Evolutionary conservation across 1,140 invertebrate species (phyloP), one percentile per base, ranked within the genome.

Genomic region (Calliphora vicina): DNA sequence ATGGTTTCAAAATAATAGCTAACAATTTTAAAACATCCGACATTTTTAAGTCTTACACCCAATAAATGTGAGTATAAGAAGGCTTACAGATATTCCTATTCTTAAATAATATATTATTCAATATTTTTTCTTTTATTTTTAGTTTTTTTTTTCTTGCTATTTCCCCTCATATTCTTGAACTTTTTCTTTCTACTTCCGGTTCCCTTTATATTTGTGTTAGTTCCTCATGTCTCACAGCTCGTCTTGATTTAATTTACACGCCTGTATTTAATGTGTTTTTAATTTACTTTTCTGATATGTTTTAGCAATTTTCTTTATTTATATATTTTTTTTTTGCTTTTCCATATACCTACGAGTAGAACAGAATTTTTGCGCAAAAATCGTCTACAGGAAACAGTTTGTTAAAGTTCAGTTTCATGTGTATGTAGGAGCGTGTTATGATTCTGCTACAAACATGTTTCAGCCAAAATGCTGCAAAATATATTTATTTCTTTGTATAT

Each of bases 191-290:
- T 23, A 5, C 2, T 67, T 23, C 45, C 1, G n/a, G 67, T 25
- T 73, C 35, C 35, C 35, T 10, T 5, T 35, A 8, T 35, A 35
- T 35, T 35, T 8, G 35, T 35, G 35, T 35, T 35, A 8, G 4
- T 35, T 27, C 71, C 29, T n/a, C 35, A 76, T 42, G 17, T 42
- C 27, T 42, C 29, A n/a, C 72, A 73, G 72, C 35, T 76, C 29
- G 29, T 81, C 78, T 83, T 83, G 74, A 83, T 83, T 83, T 83
- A 83, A 83, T 83, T 80, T 80, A 76, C 82, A 83, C 82, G 82
- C 76, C 78, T 80, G 82, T 83, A 71, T 83, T 83, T 83, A 83
- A 83, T 81, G 82, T 81, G 82, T 83, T 83, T 83, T 83, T 83
- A 83, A 83, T 83, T 83, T 81, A 83, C 76, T 81, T 80, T 83